Evolutionary conservation across 1,140 invertebrate genomes (phyloP).

Genomic region (Acromyrmex echinatior): DNA sequence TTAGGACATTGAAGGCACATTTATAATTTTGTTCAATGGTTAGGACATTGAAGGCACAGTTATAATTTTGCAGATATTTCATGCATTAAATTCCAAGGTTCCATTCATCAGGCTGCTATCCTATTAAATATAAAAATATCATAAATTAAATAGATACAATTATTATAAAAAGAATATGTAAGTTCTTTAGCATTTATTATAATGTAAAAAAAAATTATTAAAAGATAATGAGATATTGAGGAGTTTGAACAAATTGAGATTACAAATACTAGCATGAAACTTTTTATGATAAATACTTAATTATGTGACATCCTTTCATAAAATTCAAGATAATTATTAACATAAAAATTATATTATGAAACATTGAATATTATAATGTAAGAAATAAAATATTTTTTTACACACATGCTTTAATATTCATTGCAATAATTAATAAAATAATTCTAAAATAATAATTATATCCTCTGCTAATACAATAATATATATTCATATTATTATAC

Average conservation of each 20-base stretch:
- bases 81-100: neutral
- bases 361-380: slow-evolving; percentile 2
- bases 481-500: neutral
- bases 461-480: neutral
- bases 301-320: neutral
- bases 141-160: neutral
- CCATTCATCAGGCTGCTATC: neutral
- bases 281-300: neutral
- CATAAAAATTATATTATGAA: neutral
- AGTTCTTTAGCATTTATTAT: neutral
- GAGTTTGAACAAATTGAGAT: neutral
- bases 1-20: neutral
- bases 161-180: neutral
- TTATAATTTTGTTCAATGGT: neutral
- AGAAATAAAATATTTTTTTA: neutral
- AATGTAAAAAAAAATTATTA: neutral
- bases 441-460: neutral
- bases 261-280: neutral
- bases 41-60: neutral
- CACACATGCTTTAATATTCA: neutral
- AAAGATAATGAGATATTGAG: neutral
- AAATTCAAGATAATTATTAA: neutral
- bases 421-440: neutral
- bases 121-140: slow-evolving; percentile 30
- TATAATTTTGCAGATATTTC: slow-evolving; percentile 4